Percentiles rank a stretch among this genome's conserved stretches.
Conservation (phyloP, 1,140 invertebrate genomes). For the Drosophila novamexicana region DNA sequence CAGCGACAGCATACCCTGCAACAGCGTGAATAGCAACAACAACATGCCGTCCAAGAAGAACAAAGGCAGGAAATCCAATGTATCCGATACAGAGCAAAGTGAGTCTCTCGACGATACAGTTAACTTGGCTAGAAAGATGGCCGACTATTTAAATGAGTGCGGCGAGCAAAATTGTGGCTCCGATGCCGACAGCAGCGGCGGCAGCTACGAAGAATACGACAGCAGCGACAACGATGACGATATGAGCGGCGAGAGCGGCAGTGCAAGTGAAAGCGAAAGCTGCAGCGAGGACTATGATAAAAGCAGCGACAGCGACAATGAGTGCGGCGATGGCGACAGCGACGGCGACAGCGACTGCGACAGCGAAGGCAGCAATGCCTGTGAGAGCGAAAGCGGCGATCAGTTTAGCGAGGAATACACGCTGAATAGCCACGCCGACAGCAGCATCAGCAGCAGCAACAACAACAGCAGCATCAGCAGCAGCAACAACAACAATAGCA, state of each 20-base stretch:
- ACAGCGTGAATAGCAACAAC: not conserved
- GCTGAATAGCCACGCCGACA: not conserved
- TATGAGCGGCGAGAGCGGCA: not conserved
- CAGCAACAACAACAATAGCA: not conserved
- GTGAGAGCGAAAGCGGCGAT: constrained; percentile 1
- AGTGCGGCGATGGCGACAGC: not conserved
- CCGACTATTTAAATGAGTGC: not conserved
- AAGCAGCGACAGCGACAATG: not conserved
- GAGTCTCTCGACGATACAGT: not conserved
- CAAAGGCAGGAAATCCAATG: no score
- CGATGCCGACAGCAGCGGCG: not conserved
- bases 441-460: not conserved
- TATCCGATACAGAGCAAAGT: no score
- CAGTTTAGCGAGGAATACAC: constrained; percentile 39
- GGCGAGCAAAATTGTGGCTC: not conserved
- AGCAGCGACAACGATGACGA: not conserved
- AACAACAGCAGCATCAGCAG: no score
- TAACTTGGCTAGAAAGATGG: not conserved
- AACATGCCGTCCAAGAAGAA: no score
- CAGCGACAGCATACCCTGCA: not conserved
- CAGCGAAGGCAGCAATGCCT: no score
- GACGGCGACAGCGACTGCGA: not conserved
- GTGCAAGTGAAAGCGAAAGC: no score
- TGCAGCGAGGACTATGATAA: no score
- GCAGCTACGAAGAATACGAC: not conserved